Base-by-base conservation (phyloP, 2,888 invertebrate species). In the Sphaerophoria taeniata region DNA sequence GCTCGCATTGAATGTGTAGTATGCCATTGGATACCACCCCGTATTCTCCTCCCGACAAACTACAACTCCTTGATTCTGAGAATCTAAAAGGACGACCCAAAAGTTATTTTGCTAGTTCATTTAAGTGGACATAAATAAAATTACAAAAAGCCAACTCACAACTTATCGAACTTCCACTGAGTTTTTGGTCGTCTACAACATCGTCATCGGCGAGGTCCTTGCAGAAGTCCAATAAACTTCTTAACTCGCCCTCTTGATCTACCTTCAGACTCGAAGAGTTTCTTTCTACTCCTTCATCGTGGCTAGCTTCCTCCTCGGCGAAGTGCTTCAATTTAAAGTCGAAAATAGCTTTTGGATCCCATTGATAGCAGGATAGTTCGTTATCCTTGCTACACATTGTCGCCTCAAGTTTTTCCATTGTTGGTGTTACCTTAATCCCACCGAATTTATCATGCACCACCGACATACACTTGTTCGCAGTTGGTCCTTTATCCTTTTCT, bases 21-120 rank as follows among this genome's bases (percentile, higher is more conserved):
- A 93, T 0, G 95, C 95, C 4, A 94, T 93, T 0, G 96, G 96
- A 90, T 95, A 95, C 96, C 96, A 96, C 24, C 95, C 95, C 9
- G 90, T 90, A 39, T 89, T 87, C 6, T 93, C 92, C 9, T 94
- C 93, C 55, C 94, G 94, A 88, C 96, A 97, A 51, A 94, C 94
- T 14, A 96, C 93, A 24, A 94, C 93, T 39, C 96, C 96, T 86
- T 94, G 94, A 95, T 95, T 96, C 43, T 92, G 90, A 82, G 90
- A 87, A 78, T 87, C 92, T 90, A 55, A 16, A 67, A 12, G 39
- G 34, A 36, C 33, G 16, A 61, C 14, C 14, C 5, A 58, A n/a
- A 39, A 58, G 36, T 39, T 39, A 9, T 36, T 9, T 11, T 24
- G 24, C 24, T 33, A 47, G 34, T 33, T 7, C 6, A 45, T 14